Percentiles rank a stretch among this genome's conserved stretches.
phyloP scores from a whole-genome alignment of 2,888 invertebrate genomes.

The Limnephilus lunatus region DNA sequence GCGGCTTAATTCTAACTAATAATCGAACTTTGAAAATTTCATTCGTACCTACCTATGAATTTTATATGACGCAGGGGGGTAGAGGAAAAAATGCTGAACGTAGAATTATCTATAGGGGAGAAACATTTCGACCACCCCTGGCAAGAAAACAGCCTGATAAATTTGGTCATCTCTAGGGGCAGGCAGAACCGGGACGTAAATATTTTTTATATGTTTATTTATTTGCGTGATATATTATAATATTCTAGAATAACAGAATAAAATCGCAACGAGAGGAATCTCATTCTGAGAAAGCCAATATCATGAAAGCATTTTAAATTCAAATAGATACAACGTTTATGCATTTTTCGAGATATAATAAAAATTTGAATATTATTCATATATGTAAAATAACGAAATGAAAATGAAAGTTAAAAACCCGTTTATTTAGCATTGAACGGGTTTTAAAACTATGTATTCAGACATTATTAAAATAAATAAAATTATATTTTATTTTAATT shows the following conservation, averaged over 20 bases:
- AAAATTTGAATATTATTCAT: background rate
- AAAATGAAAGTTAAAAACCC: background rate
- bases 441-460: background rate
- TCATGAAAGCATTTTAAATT: background rate
- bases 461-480: background rate
- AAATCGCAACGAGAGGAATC: background rate
- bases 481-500: no score
- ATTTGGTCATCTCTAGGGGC: background rate
- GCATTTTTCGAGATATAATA: background rate
- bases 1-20: background rate
- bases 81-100: no score
- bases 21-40: background rate
- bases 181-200: background rate
- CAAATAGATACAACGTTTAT: background rate
- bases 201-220: background rate
- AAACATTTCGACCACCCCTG: background rate
- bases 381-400: background rate
- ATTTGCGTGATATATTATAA: background rate
- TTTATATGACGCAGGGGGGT: no score
- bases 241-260: background rate
- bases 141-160: background rate
- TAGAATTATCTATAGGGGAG: background rate
- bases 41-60: no score
- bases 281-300: background rate
- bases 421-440: background rate